Base-by-base conservation (phyloP, 2,797 vertebrate species). In the Karalla daura region DNA sequence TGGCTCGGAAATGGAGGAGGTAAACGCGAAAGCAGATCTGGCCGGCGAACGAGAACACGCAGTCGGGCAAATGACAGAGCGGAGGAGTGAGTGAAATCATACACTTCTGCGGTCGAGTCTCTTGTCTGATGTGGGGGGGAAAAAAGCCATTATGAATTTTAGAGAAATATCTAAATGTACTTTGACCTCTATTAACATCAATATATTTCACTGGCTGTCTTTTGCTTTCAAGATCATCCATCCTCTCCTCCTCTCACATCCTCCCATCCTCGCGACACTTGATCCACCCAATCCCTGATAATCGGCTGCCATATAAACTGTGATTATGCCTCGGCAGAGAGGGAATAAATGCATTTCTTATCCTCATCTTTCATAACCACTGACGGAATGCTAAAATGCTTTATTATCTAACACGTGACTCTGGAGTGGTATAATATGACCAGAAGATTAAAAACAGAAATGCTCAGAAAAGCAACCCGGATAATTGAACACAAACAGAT, bases 111-210 rank as follows among this genome's bases (percentile, higher is more conserved):
- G 60, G 63, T 70, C 54, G 7, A 62, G 44, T 30, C 21, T 60
- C 77, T 41, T 41, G 23, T 70, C 68, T 66, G 28, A 46, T 76
- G 60, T 43, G 21, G 47, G 24, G 23, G 39, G 63, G 59, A 46
- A 58, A 76, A 66, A 65, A 66, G 28, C 12, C 30, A 52, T 49
- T 68, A 68, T 14, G 21, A 56, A 67, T 74, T 49, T 56, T 1
- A 37, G 7, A 63, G 52, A 46, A 66, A 67, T 39, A 49, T 39
- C 52, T 65, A 41, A 14, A 18, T 45, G 49, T 56, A 44, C 70
- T 68, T 44, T 76, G 72, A 76, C 54, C 70, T 77, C 35, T 30
- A 4, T 79, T 63, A 53, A 18, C 17, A n/a, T 74, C 32, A 55
- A 61, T 67, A 40, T 51, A 50, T 69, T 62, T 49, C 21, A 64